Evolutionary conservation across 1,140 invertebrate genomes (phyloP).

Genomic region (Cataglyphis hispanica): DNA sequence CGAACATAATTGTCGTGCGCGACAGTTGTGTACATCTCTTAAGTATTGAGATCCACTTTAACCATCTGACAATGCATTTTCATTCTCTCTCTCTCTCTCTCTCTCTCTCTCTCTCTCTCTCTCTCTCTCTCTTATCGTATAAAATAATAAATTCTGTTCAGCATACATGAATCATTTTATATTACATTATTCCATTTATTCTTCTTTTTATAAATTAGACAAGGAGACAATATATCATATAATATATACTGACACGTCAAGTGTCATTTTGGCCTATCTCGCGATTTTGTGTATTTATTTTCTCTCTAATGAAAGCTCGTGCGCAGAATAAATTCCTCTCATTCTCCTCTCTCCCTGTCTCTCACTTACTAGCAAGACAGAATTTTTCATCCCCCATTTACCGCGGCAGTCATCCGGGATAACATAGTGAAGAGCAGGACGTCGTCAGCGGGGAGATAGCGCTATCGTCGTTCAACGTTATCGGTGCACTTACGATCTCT

Average conservation of each 20-base stretch:
- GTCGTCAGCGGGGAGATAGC: conserved; percentile 56
- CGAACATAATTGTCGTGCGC: conserved; percentile 15
- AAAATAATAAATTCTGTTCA: background rate
- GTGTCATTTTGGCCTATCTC: background rate
- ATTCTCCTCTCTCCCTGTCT: background rate
- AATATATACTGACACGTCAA: background rate
- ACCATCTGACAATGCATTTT: background rate
- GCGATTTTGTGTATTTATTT: conserved; percentile 37
- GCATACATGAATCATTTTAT: background rate
- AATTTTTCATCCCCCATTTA: conserved; percentile 60
- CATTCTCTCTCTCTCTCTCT: background rate
- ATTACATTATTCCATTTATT: background rate
- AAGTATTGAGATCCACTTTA: conserved; percentile 23
- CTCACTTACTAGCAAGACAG: background rate
- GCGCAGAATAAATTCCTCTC: conserved; percentile 32
- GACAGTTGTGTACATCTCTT: background rate
- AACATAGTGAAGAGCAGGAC: conserved; percentile 39
- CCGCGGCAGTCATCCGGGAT: conserved; percentile 53
- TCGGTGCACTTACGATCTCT: conserved; percentile 74
- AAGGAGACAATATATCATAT: background rate
- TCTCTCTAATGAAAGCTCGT: conserved; percentile 23
- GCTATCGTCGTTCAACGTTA: conserved; percentile 63
- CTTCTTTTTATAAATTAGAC: background rate
- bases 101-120: too few relatives aligned
- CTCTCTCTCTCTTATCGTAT: background rate